phyloP scores from a whole-genome alignment of 2,797 vertebrate genomes.

The Amazona ochrocephala region DNA sequence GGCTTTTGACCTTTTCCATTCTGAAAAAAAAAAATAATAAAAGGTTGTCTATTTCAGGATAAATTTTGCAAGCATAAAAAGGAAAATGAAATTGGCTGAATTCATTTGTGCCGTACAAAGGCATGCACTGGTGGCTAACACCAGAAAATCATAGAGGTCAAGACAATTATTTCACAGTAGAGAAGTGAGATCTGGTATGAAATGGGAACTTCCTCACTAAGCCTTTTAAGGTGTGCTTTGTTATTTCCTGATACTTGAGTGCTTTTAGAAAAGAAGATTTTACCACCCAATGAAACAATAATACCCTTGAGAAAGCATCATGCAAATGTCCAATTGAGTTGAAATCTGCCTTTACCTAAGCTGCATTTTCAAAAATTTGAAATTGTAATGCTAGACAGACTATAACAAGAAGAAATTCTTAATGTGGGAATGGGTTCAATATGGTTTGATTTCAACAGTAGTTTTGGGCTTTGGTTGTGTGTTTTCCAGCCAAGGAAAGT shows the following conservation, averaged over 20 bases:
- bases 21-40: neutral
- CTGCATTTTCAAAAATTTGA: neutral
- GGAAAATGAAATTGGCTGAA: neutral
- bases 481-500: neutral
- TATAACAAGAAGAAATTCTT: neutral
- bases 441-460: neutral
- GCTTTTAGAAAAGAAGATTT: neutral
- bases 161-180: neutral
- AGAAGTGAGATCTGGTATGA: neutral
- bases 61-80: neutral
- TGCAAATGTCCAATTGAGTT: neutral
- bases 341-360: neutral
- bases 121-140: neutral
- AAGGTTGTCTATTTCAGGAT: neutral
- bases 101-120: neutral
- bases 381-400: neutral
- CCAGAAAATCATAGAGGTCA: neutral
- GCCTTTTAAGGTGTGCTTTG: neutral
- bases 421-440: neutral
- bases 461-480: neutral
- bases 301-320: neutral
- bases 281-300: neutral
- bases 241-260: neutral
- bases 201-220: neutral
- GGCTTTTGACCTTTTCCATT: neutral